Base-by-base conservation (phyloP, 2,797 vertebrate genomes). In the Rhynchotus rufescens region DNA sequence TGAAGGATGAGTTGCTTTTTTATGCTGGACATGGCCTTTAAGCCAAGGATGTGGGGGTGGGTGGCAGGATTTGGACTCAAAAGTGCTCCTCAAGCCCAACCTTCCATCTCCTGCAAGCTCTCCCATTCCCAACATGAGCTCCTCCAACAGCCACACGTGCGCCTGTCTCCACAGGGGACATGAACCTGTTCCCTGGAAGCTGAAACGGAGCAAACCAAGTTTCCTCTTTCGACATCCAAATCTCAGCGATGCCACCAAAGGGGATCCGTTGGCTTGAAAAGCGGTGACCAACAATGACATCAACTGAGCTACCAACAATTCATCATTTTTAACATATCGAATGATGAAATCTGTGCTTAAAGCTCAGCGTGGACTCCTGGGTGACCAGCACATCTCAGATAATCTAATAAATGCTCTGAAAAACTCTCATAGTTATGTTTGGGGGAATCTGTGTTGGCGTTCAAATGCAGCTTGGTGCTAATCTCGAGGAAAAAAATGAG, bases 1-100 rank as follows among this genome's bases (percentile, higher is more conserved):
- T 62, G 60, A 51, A 80, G 75, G 74, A 62, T 8, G 52, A 79
- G 65, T 89, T 92, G 45, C 82, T 40, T 94, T 90, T 80, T 78
- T 45, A 80, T 45, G 17, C 69, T 59, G 54, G 89, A 66, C 89
- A 84, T 87, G 80, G 91, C 92, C 85, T 92, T 91, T 66, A 84
- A 77, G 91, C 91, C 14, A 68, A 23, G 15, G 26, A 65, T 8
- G 20, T 47, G 38, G 44, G 47, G 47, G 23, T 34, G 32, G 1
- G 2, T 10, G 60, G 36, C 10, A 69, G 30, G 45, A 71, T 69
- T 84, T 62, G 19, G 47, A 64, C 16, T 69, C 84, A 4, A 22
- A 65, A 47, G 26, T 11, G 60, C 8, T 76, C 32, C 32, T 78
- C 65, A 25, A 30, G 19, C 19, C 10, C 1, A 86, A 17, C 4